These are phyloP conservation scores for Amphipoea oculea DNA, from an alignment of 2,888 invertebrate genomes.

Conservation along the genomic window DNA sequence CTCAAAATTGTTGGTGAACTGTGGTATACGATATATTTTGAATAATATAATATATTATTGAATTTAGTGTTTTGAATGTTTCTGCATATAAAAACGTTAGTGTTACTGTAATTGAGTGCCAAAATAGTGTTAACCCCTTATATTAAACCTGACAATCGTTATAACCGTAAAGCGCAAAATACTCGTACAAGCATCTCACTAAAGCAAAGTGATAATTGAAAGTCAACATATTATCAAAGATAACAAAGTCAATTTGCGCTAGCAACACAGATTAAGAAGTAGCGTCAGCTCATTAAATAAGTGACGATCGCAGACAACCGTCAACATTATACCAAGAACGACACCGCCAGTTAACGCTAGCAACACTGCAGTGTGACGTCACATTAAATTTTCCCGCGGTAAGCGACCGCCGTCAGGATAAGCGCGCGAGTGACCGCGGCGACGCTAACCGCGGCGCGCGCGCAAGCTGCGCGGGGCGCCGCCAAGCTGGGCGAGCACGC, in stretches of 20 bases:
- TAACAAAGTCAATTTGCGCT: too few species aligned
- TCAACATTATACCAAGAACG: constrained; percentile 20
- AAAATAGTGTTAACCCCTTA: constrained; percentile 5
- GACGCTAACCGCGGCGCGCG: constrained; percentile 80
- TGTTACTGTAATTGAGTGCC: constrained; percentile 13
- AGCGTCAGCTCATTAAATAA: neutral
- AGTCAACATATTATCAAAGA: constrained; percentile 13
- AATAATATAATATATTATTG: constrained; percentile 10
- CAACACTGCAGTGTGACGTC: constrained; percentile 49
- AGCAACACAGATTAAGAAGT: neutral
- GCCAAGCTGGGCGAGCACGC: constrained; percentile 90
- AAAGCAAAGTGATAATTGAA: neutral
- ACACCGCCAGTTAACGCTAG: neutral
- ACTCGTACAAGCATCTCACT: neutral
- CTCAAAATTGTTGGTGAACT: constrained; percentile 51
- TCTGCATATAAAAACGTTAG: constrained; percentile 6
- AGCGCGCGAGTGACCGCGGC: constrained; percentile 80
- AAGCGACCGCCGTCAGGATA: constrained; percentile 68
- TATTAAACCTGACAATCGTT: neutral
- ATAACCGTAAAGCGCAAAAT: neutral
- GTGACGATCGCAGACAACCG: constrained; percentile 8
- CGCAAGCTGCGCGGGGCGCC: constrained; percentile 81
- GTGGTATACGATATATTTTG: constrained; percentile 44
- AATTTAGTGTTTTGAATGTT: constrained; percentile 24
- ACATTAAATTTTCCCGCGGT: constrained; percentile 28